Evolutionary conservation across 2,113 vertebrate species (phyloP).

Genomic region (Jacana jacana): DNA sequence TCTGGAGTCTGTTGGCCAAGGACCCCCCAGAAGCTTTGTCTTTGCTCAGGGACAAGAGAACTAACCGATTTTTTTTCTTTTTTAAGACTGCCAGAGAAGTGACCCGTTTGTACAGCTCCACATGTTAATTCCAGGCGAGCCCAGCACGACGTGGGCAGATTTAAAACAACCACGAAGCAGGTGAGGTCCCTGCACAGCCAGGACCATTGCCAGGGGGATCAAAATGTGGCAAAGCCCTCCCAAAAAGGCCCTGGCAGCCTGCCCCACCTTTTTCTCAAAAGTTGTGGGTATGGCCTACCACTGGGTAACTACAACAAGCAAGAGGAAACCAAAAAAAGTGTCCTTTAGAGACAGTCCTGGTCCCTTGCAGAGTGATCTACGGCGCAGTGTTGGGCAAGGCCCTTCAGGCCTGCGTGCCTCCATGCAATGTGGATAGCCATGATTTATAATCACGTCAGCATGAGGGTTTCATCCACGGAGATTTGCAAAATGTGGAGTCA

Average conservation of each 20-base stretch:
- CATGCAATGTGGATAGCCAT: neutral
- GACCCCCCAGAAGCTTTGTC: neutral
- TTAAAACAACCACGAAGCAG: neutral
- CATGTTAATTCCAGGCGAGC: neutral
- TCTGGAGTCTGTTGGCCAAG: neutral
- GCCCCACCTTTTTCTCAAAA: neutral
- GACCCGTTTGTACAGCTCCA: neutral
- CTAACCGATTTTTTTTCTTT: neutral
- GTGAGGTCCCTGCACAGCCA: neutral
- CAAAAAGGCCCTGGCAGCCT: neutral
- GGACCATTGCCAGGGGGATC: neutral
- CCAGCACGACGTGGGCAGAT: neutral
- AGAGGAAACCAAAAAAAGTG: neutral
- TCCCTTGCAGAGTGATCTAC: conserved; percentile 24
- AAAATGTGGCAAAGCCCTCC: neutral
- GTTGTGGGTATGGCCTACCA: neutral
- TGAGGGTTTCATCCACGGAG: neutral
- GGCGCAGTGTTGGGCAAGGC: conserved; percentile 16
- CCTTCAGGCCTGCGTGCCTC: neutral
- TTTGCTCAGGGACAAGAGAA: fast-evolving
- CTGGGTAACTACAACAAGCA: neutral
- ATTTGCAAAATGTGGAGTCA: neutral
- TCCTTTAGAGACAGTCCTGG: neutral
- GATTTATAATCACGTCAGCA: neutral
- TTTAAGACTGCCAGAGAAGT: neutral